Evolutionary conservation across 2,797 vertebrate genomes (phyloP), one percentile per base, ranked within the genome.

Genomic region (Harpagifer antarcticus): DNA sequence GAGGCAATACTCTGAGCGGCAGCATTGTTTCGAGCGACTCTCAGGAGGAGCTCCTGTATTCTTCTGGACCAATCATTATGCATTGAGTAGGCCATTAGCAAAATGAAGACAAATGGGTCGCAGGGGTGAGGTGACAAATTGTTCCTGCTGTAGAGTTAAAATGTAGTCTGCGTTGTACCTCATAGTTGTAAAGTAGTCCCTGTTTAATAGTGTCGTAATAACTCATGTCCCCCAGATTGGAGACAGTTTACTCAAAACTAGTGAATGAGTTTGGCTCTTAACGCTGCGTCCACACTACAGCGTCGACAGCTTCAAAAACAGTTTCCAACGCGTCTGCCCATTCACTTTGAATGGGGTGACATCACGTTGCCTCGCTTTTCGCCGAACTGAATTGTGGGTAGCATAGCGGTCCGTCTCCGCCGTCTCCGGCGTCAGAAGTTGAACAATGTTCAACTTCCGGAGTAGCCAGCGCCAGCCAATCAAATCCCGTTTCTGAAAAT

Each of bases 51-150:
- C 86, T 66, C 72, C 79, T 76, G 86, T 89, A 94, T 94, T 95
- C 94, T 94, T 94, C 91, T 87, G 88, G 79, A 89, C 91, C 79
- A 93, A 95, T 96, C 95, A 94, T 95, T 95, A 94, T 93, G 93
- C 94, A 95, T 95, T 95, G 94, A 95, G 94, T 94, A 93, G 91
- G 88, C 92, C 91, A 94, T 96, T 95, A 95, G 90, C 89, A 91
- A 93, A 94, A 95, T 94, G 92, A 95, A 96, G 94, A 95, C 84
- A 78, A 93, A 96, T 95, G 93, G 88, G 74, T 72, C 80, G 13
- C 74, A 49, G 76, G 78, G 84, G 78, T 50, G 53, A 85, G 67
- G 69, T 95, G 94, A 95, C 91, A 91, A 93, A 95, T 92, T 83
- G 91, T 93, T 89, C 81, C 55, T 56, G 74, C 74, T 70, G 70